phyloP scores from a whole-genome alignment of 2,113 vertebrate genomes.

The Cyprinus carpio region DNA sequence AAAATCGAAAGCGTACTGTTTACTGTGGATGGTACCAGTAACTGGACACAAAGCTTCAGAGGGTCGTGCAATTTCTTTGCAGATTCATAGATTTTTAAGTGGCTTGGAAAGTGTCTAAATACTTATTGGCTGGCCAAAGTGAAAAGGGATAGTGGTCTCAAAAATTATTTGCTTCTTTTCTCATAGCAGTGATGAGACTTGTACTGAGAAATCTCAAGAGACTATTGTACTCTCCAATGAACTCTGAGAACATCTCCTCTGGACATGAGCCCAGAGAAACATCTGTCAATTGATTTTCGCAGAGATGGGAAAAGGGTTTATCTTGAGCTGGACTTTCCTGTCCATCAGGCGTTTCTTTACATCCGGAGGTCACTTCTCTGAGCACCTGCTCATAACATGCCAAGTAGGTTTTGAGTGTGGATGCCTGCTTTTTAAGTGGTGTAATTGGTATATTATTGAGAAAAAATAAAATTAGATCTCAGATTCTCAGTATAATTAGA shows the following conservation, averaged over 20 bases:
- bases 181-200: conserved; percentile 34
- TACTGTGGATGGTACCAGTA: too few relatives aligned
- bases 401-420: neutral
- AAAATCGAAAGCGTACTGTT: too few relatives aligned
- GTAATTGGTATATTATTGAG: too few relatives aligned
- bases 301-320: conserved; percentile 51
- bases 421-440: neutral
- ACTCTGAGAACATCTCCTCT: conserved; percentile 53
- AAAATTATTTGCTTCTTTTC: conserved; percentile 53
- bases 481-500: neutral
- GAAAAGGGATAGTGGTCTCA: too few relatives aligned
- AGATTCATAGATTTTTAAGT: too few relatives aligned
- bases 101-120: too few relatives aligned
- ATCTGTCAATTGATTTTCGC: conserved; percentile 61
- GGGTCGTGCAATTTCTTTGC: too few relatives aligned
- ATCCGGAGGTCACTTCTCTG: neutral
- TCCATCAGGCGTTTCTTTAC: conserved; percentile 51
- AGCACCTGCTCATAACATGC: neutral
- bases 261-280: conserved; percentile 58
- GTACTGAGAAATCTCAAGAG: conserved; percentile 63
- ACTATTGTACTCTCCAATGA: conserved; percentile 49
- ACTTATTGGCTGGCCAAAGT: neutral
- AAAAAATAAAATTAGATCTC: too few relatives aligned
- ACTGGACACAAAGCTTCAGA: too few relatives aligned
- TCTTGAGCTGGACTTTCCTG: conserved; percentile 47